Base-by-base conservation (phyloP, 2,797 vertebrate species). In the Leptodactylus fallax region DNA sequence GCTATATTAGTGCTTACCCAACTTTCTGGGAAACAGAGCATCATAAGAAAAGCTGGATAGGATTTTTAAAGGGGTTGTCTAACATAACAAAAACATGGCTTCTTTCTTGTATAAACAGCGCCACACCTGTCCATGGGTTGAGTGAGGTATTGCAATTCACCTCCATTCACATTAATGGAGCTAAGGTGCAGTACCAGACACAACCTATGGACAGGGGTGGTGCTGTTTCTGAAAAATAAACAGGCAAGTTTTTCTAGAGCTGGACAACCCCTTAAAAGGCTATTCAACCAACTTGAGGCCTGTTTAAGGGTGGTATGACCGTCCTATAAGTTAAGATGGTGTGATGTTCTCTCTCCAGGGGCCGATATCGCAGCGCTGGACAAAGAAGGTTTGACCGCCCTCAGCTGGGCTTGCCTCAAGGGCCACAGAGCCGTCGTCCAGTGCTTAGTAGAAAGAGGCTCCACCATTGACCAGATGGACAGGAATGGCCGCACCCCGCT, bases 351-450 rank as follows among this genome's bases (percentile, higher is more conserved):
- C 83, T 58, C 90, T 89, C 27, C 92, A 99, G 98, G 97, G 90
- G 98, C 98, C 9, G 92, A 94, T 80, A 92, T 99, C 93, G 96
- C 96, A 11, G 96, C 97, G 7, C 92, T 99, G 95, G 98, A 99
- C 94, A 99, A 98, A 93, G 98, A 99, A 92, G 98, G 98, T 12
- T 93, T 99, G 92, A 98, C 96, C 0, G 96, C 98, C 0, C 92
- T 99, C 91, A 98, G 98, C 94, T 99, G 98, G 98, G 97, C 98
- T 0, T 99, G 98, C 94, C 95, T 99, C 53, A 99, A 99, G 94
- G 98, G 98, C 92, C 98, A 99, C 89, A 96, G 96, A 94, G 95
- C 95, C 0, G 97, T 98, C 45, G 98, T 99, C 90, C 97, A 96
- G 92, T 97, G 96, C 92, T 93, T 99, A 91, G 96, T 98, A 83